Base-by-base conservation (phyloP, 2,797 vertebrate genomes). In the Enteromius treurensis region DNA sequence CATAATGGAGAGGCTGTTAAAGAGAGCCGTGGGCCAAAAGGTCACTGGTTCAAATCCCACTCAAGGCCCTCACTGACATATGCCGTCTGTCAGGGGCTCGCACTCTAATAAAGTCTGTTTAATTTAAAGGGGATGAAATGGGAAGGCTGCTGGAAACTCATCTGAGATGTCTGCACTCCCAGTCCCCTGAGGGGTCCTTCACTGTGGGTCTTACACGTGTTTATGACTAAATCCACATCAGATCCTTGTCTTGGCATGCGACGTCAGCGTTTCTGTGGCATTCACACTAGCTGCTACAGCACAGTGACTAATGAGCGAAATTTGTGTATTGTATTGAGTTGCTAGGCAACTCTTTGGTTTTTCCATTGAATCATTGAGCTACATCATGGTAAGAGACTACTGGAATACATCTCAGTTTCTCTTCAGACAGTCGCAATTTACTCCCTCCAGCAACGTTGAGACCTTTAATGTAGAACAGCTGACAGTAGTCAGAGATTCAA, bases 101-200 rank as follows among this genome's bases (percentile, higher is more conserved):
- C 58, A 85, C 86, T 87, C 88, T 92, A 89, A 93, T 93, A 92
- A 93, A 91, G 90, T 82, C 86, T 71, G 82, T 89, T 83, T 94
- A 92, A 93, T 94, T 92, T 89, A 87, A 88, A 94, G 91, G 92
- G 89, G 90, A 92, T 94, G 92, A 93, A 92, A 92, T 91, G 91
- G 45, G 17, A 81, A 88, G 91, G 87, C 89, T 70, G 88, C 75
- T 80, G 84, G 85, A 90, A 91, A 88, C 91, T 91, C 88, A 90
- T 85, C 77, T 89, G 88, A 92, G 90, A 90, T 89, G 90, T 76
- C 71, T 4, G 19, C 34, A 90, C 88, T 83, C 85, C 62, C 26
- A 86, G 88, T 80, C 81, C 42, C 68, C 19, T 71, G 65, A 85
- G 60, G 67, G 70, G 77, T 67, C 84, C 55, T 68, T 83, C 85